Conservation (phyloP, 2,113 vertebrate species). For the Centropristis striata region DNA sequence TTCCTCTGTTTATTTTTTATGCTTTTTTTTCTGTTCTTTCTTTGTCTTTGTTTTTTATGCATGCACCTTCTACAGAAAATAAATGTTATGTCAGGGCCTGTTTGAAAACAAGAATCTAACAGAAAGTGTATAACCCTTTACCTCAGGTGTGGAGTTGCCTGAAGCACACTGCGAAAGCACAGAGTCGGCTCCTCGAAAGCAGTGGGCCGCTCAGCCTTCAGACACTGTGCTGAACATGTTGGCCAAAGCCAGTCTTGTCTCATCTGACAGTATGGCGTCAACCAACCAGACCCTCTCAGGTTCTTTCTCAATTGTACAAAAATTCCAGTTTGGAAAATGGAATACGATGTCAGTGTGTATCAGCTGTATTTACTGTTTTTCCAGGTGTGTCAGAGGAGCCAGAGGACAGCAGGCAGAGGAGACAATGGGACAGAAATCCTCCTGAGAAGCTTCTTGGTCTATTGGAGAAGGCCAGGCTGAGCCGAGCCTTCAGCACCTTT, state of each 20-base stretch:
- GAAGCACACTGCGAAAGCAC: constrained; percentile 18
- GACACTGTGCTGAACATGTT: constrained; percentile 80
- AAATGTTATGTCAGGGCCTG: not conserved
- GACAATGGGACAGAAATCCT: constrained; percentile 87
- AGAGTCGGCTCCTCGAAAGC: constrained; percentile 69
- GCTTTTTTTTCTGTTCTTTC: not conserved
- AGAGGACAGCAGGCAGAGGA: constrained; percentile 77
- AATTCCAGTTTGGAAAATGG: not conserved
- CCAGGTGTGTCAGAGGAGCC: constrained; percentile 75
- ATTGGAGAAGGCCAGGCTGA: constrained; percentile 88
- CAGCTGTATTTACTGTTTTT: not conserved
- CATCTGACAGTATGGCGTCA: constrained; percentile 80
- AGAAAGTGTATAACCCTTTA: not conserved
- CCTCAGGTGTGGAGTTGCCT: constrained; percentile 27
- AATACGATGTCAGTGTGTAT: not conserved
- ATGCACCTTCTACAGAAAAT: not conserved
- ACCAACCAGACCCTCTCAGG: constrained; percentile 44
- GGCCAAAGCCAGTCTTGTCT: constrained; percentile 84
- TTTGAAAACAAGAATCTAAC: too few relatives aligned
- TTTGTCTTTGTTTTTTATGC: not conserved
- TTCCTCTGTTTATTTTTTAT: not conserved
- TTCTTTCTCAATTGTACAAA: not conserved
- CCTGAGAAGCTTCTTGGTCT: constrained; percentile 88
- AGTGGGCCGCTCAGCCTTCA: constrained; percentile 84
- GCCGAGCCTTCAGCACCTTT: constrained; percentile 90